Base-by-base conservation (phyloP, 2,797 vertebrate genomes). In the Glossophaga mutica region DNA sequence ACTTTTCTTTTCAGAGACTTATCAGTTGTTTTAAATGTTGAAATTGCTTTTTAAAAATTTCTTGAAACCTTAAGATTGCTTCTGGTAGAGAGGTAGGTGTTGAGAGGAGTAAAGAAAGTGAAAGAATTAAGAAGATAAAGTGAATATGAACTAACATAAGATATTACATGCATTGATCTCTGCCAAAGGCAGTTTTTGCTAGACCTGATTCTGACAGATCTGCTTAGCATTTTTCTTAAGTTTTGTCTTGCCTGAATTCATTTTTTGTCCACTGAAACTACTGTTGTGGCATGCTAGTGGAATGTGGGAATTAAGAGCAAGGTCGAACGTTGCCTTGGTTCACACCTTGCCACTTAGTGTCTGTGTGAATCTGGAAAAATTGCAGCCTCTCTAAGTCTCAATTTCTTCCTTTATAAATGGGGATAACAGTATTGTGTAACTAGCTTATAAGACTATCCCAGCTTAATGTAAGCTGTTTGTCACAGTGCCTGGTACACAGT, bases 31-130 rank as follows among this genome's bases (percentile, higher is more conserved):
- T 90, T 85, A 39, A 70, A 85, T 86, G 7, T 46, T 86, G 48
- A 87, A 85, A 76, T 90, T 73, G 32, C 9, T 83, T 65, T 88
- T 90, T 76, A 48, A 77, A 48, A 68, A 87, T 71, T 84, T 94
- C 34, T 95, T n/a, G 2, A 91, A 76, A 77, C 16, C 46, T 95
- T 96, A 82, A 68, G 26, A 39, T 83, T 5, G 14, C 34, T 92
- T 92, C 32, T 67, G 11, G n/a, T 68, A 32, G 77, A 93, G 55
- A 78, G 42, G 26, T 22, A 70, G 16, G 9, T 76, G 1, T 79
- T 70, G 73, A 55, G 44, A 48, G 12, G 8, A 96, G 10, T 77
- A 37, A 92, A 68, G 48, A 86, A 91, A 92, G 22, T 89, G 14
- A 26, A 70, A 74, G 50, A 67, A 87, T 91, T 71, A 89, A 78